These are phyloP conservation scores for Oxygymnocypris stewartii DNA, from an alignment of 2,113 vertebrate species.

Conservation along the genomic window DNA sequence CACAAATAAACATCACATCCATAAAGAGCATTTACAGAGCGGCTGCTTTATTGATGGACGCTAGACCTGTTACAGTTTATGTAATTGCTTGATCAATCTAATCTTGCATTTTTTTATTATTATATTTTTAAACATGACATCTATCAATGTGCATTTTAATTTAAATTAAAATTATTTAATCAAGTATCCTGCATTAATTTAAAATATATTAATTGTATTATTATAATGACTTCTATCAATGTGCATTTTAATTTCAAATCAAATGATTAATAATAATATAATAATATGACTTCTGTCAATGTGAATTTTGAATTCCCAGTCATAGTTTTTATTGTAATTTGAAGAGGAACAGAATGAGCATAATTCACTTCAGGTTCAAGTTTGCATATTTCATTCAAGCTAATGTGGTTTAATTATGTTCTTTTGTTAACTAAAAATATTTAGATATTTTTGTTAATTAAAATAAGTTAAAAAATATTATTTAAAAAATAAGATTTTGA, in stretches of 20 bases:
- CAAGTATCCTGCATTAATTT: neutral
- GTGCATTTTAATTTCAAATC: neutral
- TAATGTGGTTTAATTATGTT: no score
- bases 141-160: neutral
- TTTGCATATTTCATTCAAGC: neutral
- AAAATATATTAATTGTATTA: neutral
- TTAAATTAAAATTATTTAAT: neutral
- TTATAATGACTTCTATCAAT: neutral
- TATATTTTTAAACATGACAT: neutral
- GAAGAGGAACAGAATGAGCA: neutral
- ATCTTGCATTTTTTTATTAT: neutral
- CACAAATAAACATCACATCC: slow-evolving; percentile 2
- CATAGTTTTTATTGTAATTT: neutral
- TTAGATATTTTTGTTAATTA: neutral
- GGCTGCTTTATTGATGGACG: neutral
- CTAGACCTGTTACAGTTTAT: neutral
- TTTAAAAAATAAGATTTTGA: neutral
- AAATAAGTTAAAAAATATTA: neutral
- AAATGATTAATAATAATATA: neutral
- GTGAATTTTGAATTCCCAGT: neutral
- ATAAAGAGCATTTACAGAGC: neutral
- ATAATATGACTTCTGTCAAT: neutral
- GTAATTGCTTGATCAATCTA: neutral
- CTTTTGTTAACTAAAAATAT: no score
- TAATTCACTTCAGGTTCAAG: neutral